Evolutionary conservation across 2,888 invertebrate species (phyloP).

Genomic region (Agrochola lychnidis): DNA sequence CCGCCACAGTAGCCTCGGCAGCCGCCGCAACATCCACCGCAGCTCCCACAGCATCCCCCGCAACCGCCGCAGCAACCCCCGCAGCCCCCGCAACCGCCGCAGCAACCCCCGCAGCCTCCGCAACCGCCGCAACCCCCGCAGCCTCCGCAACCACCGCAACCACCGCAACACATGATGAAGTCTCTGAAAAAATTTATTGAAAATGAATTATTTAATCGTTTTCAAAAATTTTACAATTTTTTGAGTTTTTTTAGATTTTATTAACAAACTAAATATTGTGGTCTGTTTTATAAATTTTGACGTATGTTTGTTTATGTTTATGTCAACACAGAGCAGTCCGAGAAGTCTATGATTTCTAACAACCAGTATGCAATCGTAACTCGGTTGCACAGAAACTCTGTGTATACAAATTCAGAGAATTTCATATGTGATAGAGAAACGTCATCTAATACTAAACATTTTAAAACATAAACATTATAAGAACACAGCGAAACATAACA

Average conservation of each 20-base stretch:
- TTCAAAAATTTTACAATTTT: conserved; percentile 47
- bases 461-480: too few species aligned
- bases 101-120: conserved; percentile 33
- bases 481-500: too few species aligned
- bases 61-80: conserved; percentile 37
- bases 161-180: conserved; percentile 52
- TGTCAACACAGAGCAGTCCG: conserved; percentile 4
- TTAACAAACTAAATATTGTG: conserved; percentile 13
- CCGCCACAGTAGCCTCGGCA: conserved; percentile 57
- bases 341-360: conserved; percentile 27
- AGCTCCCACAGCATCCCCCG: conserved; percentile 19
- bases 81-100: conserved; percentile 47
- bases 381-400: conserved; percentile 21
- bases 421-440: background rate
- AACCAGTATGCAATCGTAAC: conserved; percentile 28
- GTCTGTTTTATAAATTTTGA: conserved; percentile 27
- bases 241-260: conserved; percentile 40
- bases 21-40: conserved; percentile 46
- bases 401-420: conserved; percentile 23
- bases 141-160: conserved; percentile 1
- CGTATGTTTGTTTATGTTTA: conserved; percentile 36
- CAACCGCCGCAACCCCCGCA: conserved; percentile 32
- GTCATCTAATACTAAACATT: too few species aligned
- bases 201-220: conserved; percentile 39
- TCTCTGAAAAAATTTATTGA: background rate